Evolutionary conservation across 2,797 vertebrate species (phyloP).

Genomic region (Garrulus glandarius): DNA sequence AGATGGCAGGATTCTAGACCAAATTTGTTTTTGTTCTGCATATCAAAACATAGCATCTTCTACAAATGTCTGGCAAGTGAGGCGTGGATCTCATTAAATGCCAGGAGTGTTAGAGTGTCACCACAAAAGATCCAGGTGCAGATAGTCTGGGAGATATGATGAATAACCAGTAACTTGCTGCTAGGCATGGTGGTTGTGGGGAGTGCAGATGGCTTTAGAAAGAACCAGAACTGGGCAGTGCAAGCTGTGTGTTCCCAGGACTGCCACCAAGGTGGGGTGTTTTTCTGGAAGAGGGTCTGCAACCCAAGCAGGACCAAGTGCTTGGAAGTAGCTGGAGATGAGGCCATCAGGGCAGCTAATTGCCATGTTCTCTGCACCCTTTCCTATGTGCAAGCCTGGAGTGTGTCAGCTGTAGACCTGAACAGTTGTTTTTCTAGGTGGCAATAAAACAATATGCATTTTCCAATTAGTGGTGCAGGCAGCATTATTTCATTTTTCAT

Average conservation of each 20-base stretch:
- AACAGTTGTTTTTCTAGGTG: background rate
- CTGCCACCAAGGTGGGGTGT: background rate
- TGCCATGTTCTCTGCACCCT: background rate
- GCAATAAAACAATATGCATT: background rate
- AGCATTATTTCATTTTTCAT: background rate
- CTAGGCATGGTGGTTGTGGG: accelerated
- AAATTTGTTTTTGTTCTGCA: background rate
- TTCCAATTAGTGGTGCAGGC: background rate
- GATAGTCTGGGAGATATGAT: background rate
- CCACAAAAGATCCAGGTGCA: background rate
- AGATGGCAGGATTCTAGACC: slow-evolving; percentile 34
- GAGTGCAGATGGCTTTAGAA: background rate
- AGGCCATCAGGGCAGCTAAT: background rate
- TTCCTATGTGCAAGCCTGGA: background rate
- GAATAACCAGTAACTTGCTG: background rate
- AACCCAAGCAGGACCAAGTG: background rate
- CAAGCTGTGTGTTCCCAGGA: background rate
- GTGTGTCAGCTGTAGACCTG: background rate
- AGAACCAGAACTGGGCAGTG: background rate
- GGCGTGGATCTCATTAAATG: background rate
- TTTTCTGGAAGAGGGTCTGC: background rate
- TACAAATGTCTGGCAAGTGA: background rate
- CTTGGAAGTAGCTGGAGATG: background rate
- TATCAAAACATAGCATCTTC: background rate
- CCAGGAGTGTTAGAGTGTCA: background rate